Evolutionary conservation across 2,797 vertebrate species (phyloP), one percentile per base, ranked within the genome.

Genomic region (Takifugu rubripes): DNA sequence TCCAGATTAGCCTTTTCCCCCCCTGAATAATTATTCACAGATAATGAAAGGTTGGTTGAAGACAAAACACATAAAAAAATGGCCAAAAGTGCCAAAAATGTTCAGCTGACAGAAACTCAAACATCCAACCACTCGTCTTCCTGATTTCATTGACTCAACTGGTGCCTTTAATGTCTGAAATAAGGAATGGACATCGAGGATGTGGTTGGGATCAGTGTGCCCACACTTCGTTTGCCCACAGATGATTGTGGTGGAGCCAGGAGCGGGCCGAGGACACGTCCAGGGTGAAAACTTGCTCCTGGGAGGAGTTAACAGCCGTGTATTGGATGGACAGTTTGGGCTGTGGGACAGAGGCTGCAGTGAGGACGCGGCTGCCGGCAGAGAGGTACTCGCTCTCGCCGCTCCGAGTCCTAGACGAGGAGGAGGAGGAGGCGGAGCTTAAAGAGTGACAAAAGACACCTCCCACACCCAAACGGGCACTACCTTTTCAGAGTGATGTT

Each of bases 401-500:
- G 56, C 55, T 74, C 3, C 70, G 53, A 74, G 65, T 72, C 79
- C 89, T 88, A 78, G 45, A 74, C 21, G 63, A 64, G 24, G 66
- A 59, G 42, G 66, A 33, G 48, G 53, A 40, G 36, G 10, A 40
- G 36, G 12, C 12, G 3, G 36, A 11, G 36, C 36, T 14, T 40
- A 40, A 40, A 40, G 36, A 14, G 10, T 14, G 36, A 40, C 36
- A 14, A 14, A 11, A 40, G 36, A 40, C 36, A 4, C 36, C 36
- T 27, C 9, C 26, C 9, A 6, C 1, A 1, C 12, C 33, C 21
- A 46, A 17, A 48, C 9, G 52, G 10, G 44, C 42, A 0, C 52
- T 84, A 98, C 95, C 96, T 94, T 90, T 91, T 94, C 6, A 98
- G 90, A 49, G 93, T 90, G 79, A 98, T 91, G 54, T 56, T 93